phyloP scores from a whole-genome alignment of 2,797 vertebrate species.

The Labeo calbasu region DNA sequence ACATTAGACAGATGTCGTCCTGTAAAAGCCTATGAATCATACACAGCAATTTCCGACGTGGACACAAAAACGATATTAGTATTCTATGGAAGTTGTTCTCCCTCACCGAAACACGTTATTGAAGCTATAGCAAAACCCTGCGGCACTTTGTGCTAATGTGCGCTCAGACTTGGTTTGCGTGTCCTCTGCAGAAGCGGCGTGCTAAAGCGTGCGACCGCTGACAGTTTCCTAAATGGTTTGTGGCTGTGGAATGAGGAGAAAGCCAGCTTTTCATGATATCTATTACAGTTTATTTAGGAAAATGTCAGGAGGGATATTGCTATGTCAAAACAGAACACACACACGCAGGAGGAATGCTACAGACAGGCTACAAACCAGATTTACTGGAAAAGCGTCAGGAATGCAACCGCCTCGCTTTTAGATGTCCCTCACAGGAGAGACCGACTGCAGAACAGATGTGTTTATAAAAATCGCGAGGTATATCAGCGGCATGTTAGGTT shows the following conservation, averaged over 20 bases:
- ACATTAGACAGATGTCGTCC: constrained; percentile 4
- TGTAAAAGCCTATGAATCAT: constrained; percentile 27
- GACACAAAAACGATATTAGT: constrained; percentile 34
- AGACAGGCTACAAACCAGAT: constrained; percentile 36
- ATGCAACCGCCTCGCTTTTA: neutral
- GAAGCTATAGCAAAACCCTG: constrained; percentile 34
- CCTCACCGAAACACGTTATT: constrained; percentile 26
- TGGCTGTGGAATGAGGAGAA: constrained; percentile 48
- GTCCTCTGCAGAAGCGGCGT: constrained; percentile 24
- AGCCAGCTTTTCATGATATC: constrained; percentile 46
- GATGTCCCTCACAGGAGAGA: constrained; percentile 3
- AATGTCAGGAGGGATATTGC: constrained; percentile 50
- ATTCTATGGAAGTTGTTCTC: constrained; percentile 37
- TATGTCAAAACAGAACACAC: constrained; percentile 48
- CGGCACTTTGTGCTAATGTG: constrained; percentile 42
- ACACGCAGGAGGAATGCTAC: constrained; percentile 21
- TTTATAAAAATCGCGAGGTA: neutral
- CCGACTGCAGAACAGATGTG: neutral
- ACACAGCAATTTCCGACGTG: neutral
- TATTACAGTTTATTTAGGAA: constrained; percentile 52
- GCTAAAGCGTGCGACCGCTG: constrained; percentile 27
- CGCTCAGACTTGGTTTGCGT: constrained; percentile 26
- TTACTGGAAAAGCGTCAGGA: constrained; percentile 19
- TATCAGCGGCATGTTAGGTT: neutral
- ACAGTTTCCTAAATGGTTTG: constrained; percentile 54